Conservation (phyloP, 2,888 invertebrate species). For the Polietes domitor region DNA sequence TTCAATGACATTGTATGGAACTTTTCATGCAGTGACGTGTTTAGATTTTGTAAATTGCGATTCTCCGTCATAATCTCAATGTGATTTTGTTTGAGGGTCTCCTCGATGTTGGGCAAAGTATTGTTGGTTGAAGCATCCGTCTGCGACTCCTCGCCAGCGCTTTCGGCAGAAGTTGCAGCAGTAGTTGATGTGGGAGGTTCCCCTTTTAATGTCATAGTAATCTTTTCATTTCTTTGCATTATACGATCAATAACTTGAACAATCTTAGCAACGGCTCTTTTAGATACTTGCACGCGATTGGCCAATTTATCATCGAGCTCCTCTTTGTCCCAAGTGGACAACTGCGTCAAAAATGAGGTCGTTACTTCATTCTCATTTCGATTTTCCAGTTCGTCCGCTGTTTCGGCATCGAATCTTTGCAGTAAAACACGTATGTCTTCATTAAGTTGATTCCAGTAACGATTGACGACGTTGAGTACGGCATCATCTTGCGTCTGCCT, state of each 20-base stretch:
- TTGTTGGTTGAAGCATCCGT: constrained; percentile 50
- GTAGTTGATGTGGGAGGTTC: constrained; percentile 46
- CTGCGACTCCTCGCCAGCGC: constrained; percentile 65
- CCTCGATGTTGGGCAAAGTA: constrained; percentile 83
- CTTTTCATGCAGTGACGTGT: constrained; percentile 94
- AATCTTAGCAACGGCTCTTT: constrained; percentile 97
- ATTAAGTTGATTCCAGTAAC: constrained; percentile 98
- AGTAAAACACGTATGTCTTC: constrained; percentile 97
- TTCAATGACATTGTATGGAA: constrained; percentile 96
- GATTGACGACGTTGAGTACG: constrained; percentile 97
- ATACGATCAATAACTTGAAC: constrained; percentile 97
- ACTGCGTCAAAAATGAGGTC: constrained; percentile 95
- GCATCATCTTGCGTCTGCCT: constrained; percentile 98
- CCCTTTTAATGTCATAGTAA: constrained; percentile 93
- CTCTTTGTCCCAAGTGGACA: constrained; percentile 99
- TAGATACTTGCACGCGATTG: constrained; percentile 97
- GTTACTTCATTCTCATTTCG: constrained; percentile 98
- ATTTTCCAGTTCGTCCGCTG: constrained; percentile 97
- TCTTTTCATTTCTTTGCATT: constrained; percentile 97
- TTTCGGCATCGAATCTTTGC: constrained; percentile 98
- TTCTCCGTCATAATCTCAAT: constrained; percentile 95
- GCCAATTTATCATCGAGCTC: constrained; percentile 97
- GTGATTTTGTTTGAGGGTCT: constrained; percentile 91
- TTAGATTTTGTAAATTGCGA: constrained; percentile 93
- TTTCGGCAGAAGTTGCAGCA: constrained; percentile 48